Evolutionary conservation across 2,113 vertebrate genomes (phyloP).

Genomic region (Taxidea taxus): DNA sequence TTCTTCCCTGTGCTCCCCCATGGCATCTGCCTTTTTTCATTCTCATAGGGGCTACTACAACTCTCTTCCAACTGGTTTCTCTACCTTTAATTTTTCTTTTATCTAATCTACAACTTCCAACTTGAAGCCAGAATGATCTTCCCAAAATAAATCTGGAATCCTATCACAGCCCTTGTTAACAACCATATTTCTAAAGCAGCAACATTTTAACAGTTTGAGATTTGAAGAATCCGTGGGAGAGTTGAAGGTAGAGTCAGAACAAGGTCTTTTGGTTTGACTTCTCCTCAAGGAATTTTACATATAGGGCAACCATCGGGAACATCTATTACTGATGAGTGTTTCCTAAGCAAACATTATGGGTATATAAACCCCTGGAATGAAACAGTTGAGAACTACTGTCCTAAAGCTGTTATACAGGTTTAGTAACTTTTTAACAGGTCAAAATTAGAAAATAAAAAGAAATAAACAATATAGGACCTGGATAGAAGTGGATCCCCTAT

Average conservation of each 20-base stretch:
- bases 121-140: neutral
- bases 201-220: neutral
- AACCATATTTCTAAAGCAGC: neutral
- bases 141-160: neutral
- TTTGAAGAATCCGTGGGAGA: neutral
- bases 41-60: neutral
- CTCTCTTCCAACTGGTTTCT: neutral
- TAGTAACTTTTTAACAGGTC: neutral
- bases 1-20: neutral
- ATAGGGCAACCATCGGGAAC: fast-evolving
- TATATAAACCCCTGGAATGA: neutral
- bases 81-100: neutral
- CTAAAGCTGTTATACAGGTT: neutral
- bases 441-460: neutral
- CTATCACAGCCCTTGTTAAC: neutral
- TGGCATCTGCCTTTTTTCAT: fast-evolving
- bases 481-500: neutral
- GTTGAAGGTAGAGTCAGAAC: neutral
- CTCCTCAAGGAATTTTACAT: too few relatives aligned
- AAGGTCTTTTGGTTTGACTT: neutral
- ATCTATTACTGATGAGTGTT: neutral
- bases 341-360: neutral
- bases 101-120: neutral
- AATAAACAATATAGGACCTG: neutral
- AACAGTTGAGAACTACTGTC: neutral